Evolutionary conservation across 1,140 invertebrate genomes (phyloP).

Genomic region (Euwallacea similis): DNA sequence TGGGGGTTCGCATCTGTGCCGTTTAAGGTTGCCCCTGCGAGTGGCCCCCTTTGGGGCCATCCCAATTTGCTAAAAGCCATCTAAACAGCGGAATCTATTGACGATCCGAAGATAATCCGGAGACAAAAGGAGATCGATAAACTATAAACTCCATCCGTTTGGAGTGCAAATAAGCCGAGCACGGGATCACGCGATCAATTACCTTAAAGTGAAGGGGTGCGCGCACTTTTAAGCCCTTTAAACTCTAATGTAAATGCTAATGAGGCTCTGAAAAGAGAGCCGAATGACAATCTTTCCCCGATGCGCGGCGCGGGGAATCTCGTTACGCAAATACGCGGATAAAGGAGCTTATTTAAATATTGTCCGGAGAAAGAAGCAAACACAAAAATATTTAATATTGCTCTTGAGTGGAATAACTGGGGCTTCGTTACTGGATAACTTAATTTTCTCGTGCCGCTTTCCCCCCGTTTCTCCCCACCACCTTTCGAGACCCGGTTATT

Average conservation of each 20-base stretch:
- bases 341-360: conserved; percentile 48
- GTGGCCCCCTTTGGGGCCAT: too few species aligned
- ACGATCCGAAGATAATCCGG: conserved; percentile 5
- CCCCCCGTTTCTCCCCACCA: conserved; percentile 11
- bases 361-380: conserved; percentile 45
- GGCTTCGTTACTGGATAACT: conserved; percentile 49
- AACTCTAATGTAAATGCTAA: conserved; percentile 22
- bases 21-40: too few species aligned
- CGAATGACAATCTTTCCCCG: neutral
- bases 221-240: conserved; percentile 13
- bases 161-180: conserved; percentile 15
- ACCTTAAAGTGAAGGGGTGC: conserved; percentile 9
- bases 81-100: neutral
- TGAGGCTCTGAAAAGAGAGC: neutral
- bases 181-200: conserved; percentile 13
- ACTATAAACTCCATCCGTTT: conserved; percentile 11
- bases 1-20: too few species aligned
- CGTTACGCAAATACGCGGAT: conserved; percentile 44
- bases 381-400: conserved; percentile 51
- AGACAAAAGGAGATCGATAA: conserved; percentile 13
- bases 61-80: too few species aligned
- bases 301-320: conserved; percentile 23
- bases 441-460: conserved; percentile 39
- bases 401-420: conserved; percentile 47
- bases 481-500: conserved; percentile 10